phyloP scores from a whole-genome alignment of 2,113 vertebrate species.

The Aplodontia rufa region DNA sequence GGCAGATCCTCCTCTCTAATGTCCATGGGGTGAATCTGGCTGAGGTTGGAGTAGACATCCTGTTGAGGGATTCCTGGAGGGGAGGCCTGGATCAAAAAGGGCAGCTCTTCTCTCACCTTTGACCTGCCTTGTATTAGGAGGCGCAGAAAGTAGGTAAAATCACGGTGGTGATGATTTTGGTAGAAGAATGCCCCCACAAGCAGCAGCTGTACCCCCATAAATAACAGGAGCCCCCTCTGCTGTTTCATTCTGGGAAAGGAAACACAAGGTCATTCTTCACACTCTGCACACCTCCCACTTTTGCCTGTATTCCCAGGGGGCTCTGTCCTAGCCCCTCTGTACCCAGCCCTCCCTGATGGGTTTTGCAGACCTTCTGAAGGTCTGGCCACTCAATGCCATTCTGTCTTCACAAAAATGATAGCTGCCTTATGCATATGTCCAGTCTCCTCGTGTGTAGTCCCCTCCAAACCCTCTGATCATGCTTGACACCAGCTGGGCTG shows the following conservation, averaged over 20 bases:
- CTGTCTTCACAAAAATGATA: background rate
- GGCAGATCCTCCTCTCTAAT: conserved; percentile 75
- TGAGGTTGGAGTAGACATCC: conserved; percentile 87
- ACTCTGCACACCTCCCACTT: background rate
- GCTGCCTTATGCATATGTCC: background rate
- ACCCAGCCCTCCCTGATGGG: background rate
- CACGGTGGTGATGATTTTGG: conserved; percentile 83
- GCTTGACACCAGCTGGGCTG: background rate
- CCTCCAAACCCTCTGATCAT: background rate
- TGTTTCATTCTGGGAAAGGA: conserved; percentile 60
- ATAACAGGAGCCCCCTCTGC: conserved; percentile 85
- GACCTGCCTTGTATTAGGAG: conserved; percentile 83
- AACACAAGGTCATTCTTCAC: background rate
- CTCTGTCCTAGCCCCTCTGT: background rate
- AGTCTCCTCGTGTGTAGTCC: background rate
- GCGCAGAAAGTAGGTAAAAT: conserved; percentile 86
- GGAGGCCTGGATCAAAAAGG: background rate
- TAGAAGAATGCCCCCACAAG: conserved; percentile 89
- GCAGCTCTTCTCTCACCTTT: background rate
- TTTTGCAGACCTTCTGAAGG: background rate
- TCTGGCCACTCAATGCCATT: background rate
- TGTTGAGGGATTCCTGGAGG: background rate
- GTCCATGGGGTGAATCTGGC: conserved; percentile 69
- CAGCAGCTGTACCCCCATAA: conserved; percentile 88
- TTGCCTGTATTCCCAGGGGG: fast-evolving